Evolutionary conservation across 2,888 invertebrate species (phyloP), one percentile per base, ranked within the genome.

Genomic region (Phengaris arion): DNA sequence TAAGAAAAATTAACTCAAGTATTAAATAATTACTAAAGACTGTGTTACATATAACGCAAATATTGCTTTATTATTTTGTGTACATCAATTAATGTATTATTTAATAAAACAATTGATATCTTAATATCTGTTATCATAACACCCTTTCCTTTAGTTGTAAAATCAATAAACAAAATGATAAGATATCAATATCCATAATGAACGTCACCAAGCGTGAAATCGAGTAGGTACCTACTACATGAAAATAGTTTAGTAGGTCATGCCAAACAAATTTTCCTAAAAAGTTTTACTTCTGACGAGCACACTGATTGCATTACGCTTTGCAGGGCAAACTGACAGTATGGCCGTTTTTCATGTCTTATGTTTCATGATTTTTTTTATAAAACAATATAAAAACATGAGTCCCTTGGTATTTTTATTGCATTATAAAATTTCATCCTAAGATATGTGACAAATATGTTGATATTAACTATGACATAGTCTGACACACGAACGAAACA

Each of bases 131-230:
- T 35, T 35, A 48, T 7, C 6, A 48, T 48, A 48, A 7, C n/a
- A 15, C 48, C 68, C 35, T 72, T 70, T 72, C 54, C 54, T 72
- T 72, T 72, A 72, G 54, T 54, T 72, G 54, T 72, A 54, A 72
- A 72, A 54, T 72, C 54, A 72, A 72, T 72, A 72, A 35, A n/a
- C 15, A 6, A 10, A 12, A 22, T 2, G 70, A 70, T 70, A 70
- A 52, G 54, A 72, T 72, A 72, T 35, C 45, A 72, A 8, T 72
- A 22, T 54, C 52, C 54, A 52, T 54, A 35, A 54, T 72, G 52
- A 52, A 52, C 70, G 22, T 22, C 22, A 15, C 22, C 54, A 35
- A 68, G 22, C 22, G 35, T 12, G 35, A 35, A 72, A 72, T 54
- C 72, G 15, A 15, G 15, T 70, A 7, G 22, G 15, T 15, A 48